phyloP scores from a whole-genome alignment of 2,888 invertebrate species.

The Cetonia aurata region DNA sequence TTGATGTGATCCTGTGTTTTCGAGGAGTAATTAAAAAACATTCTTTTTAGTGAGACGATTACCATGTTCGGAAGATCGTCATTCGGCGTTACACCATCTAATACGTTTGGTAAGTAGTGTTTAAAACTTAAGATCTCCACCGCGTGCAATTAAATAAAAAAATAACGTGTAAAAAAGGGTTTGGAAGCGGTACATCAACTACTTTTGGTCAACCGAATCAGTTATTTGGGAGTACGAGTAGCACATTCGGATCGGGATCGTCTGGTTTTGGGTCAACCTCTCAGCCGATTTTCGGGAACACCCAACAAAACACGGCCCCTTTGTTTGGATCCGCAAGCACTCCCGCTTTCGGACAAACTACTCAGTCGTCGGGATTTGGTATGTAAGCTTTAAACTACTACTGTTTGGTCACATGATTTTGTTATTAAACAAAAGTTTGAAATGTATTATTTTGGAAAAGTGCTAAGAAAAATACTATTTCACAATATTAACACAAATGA shows the following conservation, averaged over 20 bases:
- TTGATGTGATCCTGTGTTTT: too few species aligned
- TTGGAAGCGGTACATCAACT: slow-evolving; percentile 45
- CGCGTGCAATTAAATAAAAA: background rate
- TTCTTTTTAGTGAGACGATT: background rate
- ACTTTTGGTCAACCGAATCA: slow-evolving; percentile 49
- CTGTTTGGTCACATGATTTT: slow-evolving; percentile 52
- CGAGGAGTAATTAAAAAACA: background rate
- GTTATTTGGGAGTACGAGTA: slow-evolving; percentile 69
- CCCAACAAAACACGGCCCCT: slow-evolving; percentile 68
- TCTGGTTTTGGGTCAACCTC: slow-evolving; percentile 77
- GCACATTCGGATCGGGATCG: slow-evolving; percentile 75
- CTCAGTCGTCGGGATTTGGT: slow-evolving; percentile 61
- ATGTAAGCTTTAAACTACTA: slow-evolving; percentile 55
- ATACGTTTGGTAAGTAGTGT: slow-evolving; percentile 42
- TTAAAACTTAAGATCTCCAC: background rate
- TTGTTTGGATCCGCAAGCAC: slow-evolving; percentile 76
- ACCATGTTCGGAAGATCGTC: slow-evolving; percentile 44
- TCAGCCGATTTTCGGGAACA: slow-evolving; percentile 71
- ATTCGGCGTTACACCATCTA: slow-evolving; percentile 42
- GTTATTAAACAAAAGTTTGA: background rate
- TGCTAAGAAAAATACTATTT: too few species aligned
- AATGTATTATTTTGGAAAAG: too few species aligned
- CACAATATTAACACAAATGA: too few species aligned
- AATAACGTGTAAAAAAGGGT: slow-evolving; percentile 40
- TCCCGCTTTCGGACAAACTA: slow-evolving; percentile 74